Evolutionary conservation across 2,113 vertebrate genomes (phyloP).

Genomic region (Notothenia coriiceps): DNA sequence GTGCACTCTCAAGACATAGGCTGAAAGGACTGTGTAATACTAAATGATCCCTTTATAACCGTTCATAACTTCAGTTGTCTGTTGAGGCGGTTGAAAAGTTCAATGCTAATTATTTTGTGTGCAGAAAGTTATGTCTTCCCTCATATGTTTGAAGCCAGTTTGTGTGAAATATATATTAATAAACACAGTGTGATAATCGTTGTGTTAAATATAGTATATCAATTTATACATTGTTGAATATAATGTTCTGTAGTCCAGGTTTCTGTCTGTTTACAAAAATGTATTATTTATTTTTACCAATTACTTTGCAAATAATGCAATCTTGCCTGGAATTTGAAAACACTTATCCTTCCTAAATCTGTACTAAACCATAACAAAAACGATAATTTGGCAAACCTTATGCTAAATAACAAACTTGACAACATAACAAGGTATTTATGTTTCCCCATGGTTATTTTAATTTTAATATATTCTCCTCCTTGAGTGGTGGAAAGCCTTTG

Average conservation of each 20-base stretch:
- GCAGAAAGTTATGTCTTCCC: not conserved
- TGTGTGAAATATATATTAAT: not conserved
- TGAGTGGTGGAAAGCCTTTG: not conserved
- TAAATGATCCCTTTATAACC: conserved; percentile 44
- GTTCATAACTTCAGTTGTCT: conserved; percentile 85
- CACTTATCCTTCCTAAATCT: not conserved
- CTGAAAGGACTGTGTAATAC: not conserved
- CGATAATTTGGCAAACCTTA: not conserved
- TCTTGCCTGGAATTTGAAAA: conserved; percentile 83
- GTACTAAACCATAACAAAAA: not conserved
- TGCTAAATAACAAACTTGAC: not conserved
- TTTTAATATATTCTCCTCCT: not conserved
- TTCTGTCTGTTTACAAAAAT: not conserved
- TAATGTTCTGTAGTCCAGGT: not conserved
- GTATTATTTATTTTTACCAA: not conserved
- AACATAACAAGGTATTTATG: not conserved
- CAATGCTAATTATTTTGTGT: not conserved
- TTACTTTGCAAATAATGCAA: not conserved
- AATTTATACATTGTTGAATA: not conserved
- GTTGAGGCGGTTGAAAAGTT: not conserved
- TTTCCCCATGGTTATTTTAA: not conserved
- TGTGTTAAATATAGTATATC: not conserved
- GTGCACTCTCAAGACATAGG: not conserved
- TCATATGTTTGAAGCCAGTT: not conserved
- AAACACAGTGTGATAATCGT: not conserved